phyloP scores from a whole-genome alignment of 2,888 invertebrate genomes.

The Eilema depressum region DNA sequence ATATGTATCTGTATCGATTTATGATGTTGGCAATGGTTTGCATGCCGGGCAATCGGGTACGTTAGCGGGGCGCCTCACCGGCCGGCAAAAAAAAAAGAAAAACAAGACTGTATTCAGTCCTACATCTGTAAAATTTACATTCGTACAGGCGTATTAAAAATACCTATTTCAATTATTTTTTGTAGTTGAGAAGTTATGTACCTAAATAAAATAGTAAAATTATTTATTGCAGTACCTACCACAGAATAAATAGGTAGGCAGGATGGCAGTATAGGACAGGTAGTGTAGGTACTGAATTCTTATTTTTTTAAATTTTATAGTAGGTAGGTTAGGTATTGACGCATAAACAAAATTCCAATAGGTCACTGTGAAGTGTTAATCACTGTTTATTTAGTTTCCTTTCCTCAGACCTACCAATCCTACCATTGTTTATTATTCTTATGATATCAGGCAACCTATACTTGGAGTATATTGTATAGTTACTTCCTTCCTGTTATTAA shows the following conservation, averaged over 20 bases:
- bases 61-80: slow-evolving; percentile 37
- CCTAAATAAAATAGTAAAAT: too few species aligned
- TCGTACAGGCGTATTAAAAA: background rate
- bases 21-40: slow-evolving; percentile 61
- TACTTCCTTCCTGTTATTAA: background rate
- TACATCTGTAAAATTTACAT: background rate
- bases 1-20: slow-evolving; percentile 66
- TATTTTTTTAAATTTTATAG: too few species aligned
- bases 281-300: too few species aligned
- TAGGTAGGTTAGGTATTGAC: too few species aligned
- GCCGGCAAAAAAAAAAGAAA: slow-evolving; percentile 48
- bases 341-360: background rate
- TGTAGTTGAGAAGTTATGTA: too few species aligned
- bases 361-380: background rate
- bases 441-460: background rate
- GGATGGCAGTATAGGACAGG: too few species aligned
- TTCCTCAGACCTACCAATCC: background rate
- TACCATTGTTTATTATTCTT: background rate
- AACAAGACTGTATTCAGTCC: slow-evolving; percentile 16
- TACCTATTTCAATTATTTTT: too few species aligned
- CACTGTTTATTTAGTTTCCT: background rate
- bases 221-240: too few species aligned
- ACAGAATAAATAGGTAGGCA: too few species aligned
- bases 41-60: slow-evolving; percentile 18
- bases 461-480: too few species aligned